Conservation (phyloP, 2,113 vertebrate genomes). For the Oenanthe melanoleuca region DNA sequence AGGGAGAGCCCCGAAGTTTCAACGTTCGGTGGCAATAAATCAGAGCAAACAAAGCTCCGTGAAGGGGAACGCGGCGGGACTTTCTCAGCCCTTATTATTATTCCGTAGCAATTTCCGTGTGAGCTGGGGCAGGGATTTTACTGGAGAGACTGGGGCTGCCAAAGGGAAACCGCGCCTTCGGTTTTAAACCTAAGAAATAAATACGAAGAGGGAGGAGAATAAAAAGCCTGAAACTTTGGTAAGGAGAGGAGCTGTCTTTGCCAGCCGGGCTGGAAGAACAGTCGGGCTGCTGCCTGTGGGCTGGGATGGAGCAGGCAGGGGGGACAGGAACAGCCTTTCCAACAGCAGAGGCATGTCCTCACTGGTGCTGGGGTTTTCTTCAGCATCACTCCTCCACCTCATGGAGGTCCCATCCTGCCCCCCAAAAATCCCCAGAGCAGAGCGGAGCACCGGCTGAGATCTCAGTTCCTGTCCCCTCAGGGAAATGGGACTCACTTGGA, state of each 20-base stretch:
- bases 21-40: background rate
- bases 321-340: background rate
- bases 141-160: accelerated
- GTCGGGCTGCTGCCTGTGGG: background rate
- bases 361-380: background rate
- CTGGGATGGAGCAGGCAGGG: background rate
- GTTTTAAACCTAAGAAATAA: background rate
- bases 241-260: accelerated
- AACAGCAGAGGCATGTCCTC: accelerated
- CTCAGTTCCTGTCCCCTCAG: background rate
- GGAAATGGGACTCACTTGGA: background rate
- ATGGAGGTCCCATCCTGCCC: background rate
- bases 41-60: background rate
- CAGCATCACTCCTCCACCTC: background rate
- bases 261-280: background rate
- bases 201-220: background rate
- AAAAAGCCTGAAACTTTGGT: background rate
- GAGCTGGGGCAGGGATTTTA: background rate
- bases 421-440: background rate
- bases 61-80: background rate
- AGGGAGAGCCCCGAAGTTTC: background rate
- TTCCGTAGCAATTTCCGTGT: conserved; percentile 17
- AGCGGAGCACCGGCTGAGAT: accelerated
- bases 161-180: accelerated
- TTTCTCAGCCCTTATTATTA: conserved; percentile 14